Percentiles rank a stretch among this genome's conserved stretches.
These are phyloP conservation scores for Hybognathus amarus DNA, from an alignment of 2,797 vertebrate species.

Conservation along the genomic window DNA sequence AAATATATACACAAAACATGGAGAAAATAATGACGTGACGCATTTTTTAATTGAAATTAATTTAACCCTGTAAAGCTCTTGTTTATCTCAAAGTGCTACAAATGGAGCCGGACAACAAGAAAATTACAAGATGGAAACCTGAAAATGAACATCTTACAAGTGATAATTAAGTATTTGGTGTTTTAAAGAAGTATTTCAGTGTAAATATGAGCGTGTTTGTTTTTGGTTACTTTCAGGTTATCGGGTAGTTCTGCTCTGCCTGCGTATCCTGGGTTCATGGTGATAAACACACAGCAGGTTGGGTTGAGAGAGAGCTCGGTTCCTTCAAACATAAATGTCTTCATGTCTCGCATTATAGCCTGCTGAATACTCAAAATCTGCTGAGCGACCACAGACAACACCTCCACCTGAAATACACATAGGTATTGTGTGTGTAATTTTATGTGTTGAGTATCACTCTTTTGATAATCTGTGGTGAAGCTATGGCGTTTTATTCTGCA, in stretches of 20 bases:
- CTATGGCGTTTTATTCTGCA: background rate
- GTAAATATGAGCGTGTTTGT: background rate
- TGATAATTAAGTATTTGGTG: background rate
- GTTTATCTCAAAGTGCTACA: background rate
- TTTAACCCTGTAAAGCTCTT: background rate
- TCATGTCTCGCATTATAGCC: conserved; percentile 85
- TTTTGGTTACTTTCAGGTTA: conserved; percentile 88
- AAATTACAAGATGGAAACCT: background rate
- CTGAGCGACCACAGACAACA: conserved; percentile 94
- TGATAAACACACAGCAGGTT: conserved; percentile 93
- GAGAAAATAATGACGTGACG: background rate
- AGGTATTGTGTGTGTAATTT: too few relatives aligned
- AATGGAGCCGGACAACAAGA: too few relatives aligned
- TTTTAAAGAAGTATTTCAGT: background rate
- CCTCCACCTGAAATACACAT: conserved; percentile 83
- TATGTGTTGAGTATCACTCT: background rate
- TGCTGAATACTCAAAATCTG: conserved; percentile 95
- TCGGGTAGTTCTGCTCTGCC: conserved; percentile 92
- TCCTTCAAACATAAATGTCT: conserved; percentile 90
- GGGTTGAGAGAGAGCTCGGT: conserved; percentile 91
- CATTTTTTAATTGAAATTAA: background rate
- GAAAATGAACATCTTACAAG: background rate
- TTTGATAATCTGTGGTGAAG: background rate
- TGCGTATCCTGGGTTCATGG: conserved; percentile 96
- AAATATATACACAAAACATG: too few relatives aligned